phyloP scores from a whole-genome alignment of 2,797 vertebrate species.

The Falco rusticolus region DNA sequence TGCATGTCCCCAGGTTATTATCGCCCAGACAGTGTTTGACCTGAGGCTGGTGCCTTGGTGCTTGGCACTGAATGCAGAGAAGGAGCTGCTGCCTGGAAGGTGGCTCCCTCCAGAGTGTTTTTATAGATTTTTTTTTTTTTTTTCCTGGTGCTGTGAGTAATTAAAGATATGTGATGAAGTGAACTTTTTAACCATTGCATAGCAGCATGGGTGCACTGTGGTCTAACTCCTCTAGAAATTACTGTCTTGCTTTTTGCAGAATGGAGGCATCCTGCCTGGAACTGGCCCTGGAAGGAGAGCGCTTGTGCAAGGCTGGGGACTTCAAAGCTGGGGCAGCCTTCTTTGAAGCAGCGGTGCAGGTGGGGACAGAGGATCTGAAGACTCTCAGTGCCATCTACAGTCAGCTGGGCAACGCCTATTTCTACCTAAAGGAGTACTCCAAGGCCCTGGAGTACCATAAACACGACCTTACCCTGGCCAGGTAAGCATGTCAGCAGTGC shows the following conservation, averaged over 20 bases:
- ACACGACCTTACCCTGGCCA: conserved; percentile 94
- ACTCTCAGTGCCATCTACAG: conserved; percentile 99
- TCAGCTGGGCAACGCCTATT: conserved; percentile 97
- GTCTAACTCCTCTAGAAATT: not conserved
- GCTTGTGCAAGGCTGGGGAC: conserved; percentile 93
- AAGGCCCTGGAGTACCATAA: conserved; percentile 94
- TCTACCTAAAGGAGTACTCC: conserved; percentile 95
- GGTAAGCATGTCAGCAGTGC: conserved; percentile 76
- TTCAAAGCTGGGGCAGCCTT: conserved; percentile 93
- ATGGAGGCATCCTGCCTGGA: conserved; percentile 98
- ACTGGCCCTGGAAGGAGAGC: conserved; percentile 93
- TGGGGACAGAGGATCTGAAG: conserved; percentile 96
- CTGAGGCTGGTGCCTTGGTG: not conserved
- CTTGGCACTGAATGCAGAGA: not conserved
- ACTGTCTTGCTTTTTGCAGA: conserved; percentile 68
- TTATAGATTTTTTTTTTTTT: not conserved
- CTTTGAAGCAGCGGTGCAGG: conserved; percentile 95
- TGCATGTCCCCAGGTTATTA: fast-evolving
- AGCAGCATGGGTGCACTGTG: not conserved
- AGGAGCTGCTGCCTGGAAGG: not conserved
- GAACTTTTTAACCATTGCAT: not conserved
- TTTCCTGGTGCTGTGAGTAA: not conserved
- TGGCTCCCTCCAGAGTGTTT: not conserved
- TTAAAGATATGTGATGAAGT: not conserved
- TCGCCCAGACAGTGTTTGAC: not conserved